These are phyloP conservation scores for Drosophila watanabei DNA, from an alignment of 1,140 invertebrate species.

Conservation along the genomic window DNA sequence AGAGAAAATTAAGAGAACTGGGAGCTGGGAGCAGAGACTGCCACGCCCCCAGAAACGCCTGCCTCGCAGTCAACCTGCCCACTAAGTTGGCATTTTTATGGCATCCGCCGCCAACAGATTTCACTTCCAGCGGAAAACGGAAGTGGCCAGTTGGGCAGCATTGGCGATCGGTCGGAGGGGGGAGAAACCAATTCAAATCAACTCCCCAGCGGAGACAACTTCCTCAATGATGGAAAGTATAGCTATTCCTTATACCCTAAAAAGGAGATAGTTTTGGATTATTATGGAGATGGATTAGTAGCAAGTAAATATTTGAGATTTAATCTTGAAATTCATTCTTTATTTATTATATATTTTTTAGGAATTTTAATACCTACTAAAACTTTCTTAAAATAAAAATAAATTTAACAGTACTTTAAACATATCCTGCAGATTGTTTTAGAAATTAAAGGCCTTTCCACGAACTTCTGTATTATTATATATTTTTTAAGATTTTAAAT, in stretches of 20 bases:
- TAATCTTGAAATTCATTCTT: not conserved
- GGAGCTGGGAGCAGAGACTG: not conserved
- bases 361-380: no score
- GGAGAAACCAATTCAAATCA: conserved; percentile 45
- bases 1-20: conserved; percentile 7
- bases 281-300: no score
- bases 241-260: conserved; percentile 13
- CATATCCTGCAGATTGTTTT: no score
- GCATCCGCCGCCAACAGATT: conserved; percentile 73
- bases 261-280: not conserved
- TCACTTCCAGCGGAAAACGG: conserved; percentile 83
- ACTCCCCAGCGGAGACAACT: conserved; percentile 51
- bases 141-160: conserved; percentile 66
- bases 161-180: not conserved
- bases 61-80: conserved; percentile 12
- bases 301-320: not conserved
- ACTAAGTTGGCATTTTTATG: conserved; percentile 78
- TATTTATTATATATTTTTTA: no score
- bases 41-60: conserved; percentile 29
- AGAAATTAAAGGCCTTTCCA: no score
- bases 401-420: no score
- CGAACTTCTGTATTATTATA: no score
- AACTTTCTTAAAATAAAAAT: no score
- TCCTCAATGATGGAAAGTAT: conserved; percentile 71
- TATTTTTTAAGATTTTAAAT: no score